Evolutionary conservation across 1,140 invertebrate genomes (phyloP).

Genomic region (Euura lappo): DNA sequence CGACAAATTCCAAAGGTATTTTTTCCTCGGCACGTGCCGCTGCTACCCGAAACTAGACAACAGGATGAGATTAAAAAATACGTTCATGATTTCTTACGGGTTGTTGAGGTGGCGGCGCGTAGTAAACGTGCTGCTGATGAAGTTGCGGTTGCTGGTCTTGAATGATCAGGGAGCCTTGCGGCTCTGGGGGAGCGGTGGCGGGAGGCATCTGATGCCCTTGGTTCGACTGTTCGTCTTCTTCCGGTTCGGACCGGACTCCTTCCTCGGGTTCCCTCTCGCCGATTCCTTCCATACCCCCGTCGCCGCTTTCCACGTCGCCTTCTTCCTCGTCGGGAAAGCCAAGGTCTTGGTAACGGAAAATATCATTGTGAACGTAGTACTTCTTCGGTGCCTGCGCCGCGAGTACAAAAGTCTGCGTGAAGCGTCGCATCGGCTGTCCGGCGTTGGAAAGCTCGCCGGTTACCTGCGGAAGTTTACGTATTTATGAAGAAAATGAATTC

Average conservation of each 20-base stretch:
- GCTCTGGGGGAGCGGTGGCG: conserved; percentile 40
- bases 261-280: conserved; percentile 61
- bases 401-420: conserved; percentile 97
- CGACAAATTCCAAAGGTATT: no score
- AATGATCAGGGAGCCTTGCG: conserved; percentile 45
- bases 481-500: neutral
- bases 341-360: conserved; percentile 90
- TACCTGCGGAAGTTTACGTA: conserved; percentile 64
- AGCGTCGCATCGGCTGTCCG: conserved; percentile 93
- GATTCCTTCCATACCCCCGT: conserved; percentile 40
- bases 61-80: neutral
- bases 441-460: conserved; percentile 96
- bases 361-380: conserved; percentile 98
- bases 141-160: conserved; percentile 42
- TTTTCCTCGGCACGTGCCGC: no score
- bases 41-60: no score
- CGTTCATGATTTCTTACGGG: conserved; percentile 31
- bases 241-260: conserved; percentile 70
- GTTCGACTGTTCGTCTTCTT: conserved; percentile 66
- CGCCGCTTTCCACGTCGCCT: conserved; percentile 42
- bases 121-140: conserved; percentile 49
- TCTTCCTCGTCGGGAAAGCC: conserved; percentile 72
- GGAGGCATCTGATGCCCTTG: conserved; percentile 42
- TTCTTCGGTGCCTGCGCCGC: conserved; percentile 94
- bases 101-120: conserved; percentile 45